A percentile compares a stretch with the other conserved stretches of the same genome.
These are phyloP conservation scores for Pao palembangensis DNA, from an alignment of 2,113 vertebrate species.

Conservation along the genomic window DNA sequence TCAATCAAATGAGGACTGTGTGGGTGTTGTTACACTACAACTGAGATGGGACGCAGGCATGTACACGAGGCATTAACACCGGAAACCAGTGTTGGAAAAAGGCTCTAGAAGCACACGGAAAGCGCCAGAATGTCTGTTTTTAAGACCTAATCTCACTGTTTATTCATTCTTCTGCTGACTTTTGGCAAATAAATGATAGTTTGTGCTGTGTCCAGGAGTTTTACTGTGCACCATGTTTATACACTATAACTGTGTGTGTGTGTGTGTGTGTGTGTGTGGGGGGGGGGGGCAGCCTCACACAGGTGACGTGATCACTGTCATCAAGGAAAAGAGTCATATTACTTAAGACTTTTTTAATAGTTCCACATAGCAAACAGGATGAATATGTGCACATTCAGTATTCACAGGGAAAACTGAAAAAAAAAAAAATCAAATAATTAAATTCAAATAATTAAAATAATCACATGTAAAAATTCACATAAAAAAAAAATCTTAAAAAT, in stretches of 20 bases:
- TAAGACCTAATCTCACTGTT: conserved; percentile 32
- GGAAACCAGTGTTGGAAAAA: conserved; percentile 37
- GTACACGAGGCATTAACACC: not conserved
- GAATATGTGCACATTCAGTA: conserved; percentile 59
- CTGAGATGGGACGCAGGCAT: conserved; percentile 2
- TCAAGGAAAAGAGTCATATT: not conserved
- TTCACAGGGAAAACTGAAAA: conserved; percentile 49
- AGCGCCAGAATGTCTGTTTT: conserved; percentile 31
- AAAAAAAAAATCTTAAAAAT: conserved; percentile 55
- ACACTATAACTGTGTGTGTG: not conserved
- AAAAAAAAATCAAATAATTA: conserved; percentile 6
- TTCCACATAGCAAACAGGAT: conserved; percentile 55
- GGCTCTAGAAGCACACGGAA: conserved; percentile 21
- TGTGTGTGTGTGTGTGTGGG: not conserved
- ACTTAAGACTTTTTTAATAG: conserved; percentile 71
- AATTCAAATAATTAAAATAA: conserved; percentile 11
- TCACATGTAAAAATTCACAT: conserved; percentile 68
- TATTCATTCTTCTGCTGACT: conserved; percentile 40
- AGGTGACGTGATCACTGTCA: not conserved
- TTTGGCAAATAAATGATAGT: conserved; percentile 18
- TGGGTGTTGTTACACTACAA: too few species aligned
- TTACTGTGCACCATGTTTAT: conserved; percentile 35
- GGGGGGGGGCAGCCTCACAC: too few species aligned
- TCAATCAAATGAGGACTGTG: too few species aligned
- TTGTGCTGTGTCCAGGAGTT: conserved; percentile 20